Conservation (phyloP, 2,888 invertebrate genomes). For the Pantelozetes paolii region DNA sequence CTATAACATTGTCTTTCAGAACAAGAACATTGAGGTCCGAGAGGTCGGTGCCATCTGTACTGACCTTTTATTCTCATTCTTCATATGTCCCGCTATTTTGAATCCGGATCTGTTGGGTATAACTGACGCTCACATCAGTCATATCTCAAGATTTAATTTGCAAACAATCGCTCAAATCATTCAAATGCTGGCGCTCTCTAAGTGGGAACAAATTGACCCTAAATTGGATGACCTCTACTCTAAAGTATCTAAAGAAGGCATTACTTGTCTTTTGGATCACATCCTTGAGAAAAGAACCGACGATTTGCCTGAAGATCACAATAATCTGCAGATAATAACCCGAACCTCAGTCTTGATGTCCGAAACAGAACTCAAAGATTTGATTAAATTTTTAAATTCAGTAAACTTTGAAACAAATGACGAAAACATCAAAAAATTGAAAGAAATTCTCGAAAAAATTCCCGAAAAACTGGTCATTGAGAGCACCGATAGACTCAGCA, state of each 20-base stretch:
- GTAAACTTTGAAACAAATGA: neutral
- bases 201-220: slow-evolving; percentile 72
- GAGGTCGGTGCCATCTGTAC: slow-evolving; percentile 68
- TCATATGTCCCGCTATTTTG: slow-evolving; percentile 92
- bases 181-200: slow-evolving; percentile 80
- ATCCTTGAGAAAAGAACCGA: slow-evolving; percentile 49
- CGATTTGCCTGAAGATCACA: slow-evolving; percentile 18
- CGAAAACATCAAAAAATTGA: neutral
- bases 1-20: slow-evolving; percentile 64
- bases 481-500: neutral
- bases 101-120: slow-evolving; percentile 89
- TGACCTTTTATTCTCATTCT: slow-evolving; percentile 85
- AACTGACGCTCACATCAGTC: slow-evolving; percentile 76
- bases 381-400: slow-evolving; percentile 36
- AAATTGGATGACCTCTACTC: slow-evolving; percentile 71
- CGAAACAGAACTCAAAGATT: slow-evolving; percentile 59
- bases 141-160: slow-evolving; percentile 76
- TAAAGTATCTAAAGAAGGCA: slow-evolving; percentile 65
- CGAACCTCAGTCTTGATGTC: slow-evolving; percentile 66
- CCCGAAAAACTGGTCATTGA: slow-evolving; percentile 17
- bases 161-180: slow-evolving; percentile 78
- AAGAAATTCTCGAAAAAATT: slow-evolving; percentile 30
- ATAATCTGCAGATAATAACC: slow-evolving; percentile 60
- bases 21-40: slow-evolving; percentile 51
- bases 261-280: slow-evolving; percentile 69